Conservation (phyloP, 2,888 invertebrate species). For the Tinea trinotella region DNA sequence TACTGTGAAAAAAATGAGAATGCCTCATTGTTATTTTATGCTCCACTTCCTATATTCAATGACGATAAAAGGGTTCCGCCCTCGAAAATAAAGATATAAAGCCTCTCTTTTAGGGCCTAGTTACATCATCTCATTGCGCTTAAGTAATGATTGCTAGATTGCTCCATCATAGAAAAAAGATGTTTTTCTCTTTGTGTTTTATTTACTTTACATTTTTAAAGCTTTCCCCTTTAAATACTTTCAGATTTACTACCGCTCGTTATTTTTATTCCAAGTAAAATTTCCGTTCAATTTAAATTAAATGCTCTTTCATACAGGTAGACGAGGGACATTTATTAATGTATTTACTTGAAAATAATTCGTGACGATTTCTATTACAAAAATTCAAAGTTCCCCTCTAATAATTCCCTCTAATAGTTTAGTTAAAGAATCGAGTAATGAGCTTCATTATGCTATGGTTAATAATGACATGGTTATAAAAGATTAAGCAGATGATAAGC, state of each 20-base stretch:
- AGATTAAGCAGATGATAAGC: not conserved
- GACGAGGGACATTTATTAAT: not conserved
- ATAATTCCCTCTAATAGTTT: not conserved
- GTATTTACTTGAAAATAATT: not conserved
- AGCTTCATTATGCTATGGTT: not conserved
- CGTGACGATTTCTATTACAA: constrained; percentile 1
- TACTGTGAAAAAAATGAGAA: constrained; percentile 22
- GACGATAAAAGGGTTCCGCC: constrained; percentile 25
- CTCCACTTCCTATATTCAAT: constrained; percentile 24
- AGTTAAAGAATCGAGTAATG: not conserved
- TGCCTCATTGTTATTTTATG: constrained; percentile 25
- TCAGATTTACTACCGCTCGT: constrained; percentile 15
- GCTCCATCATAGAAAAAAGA: constrained; percentile 16
- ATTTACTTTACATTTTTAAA: constrained; percentile 2
- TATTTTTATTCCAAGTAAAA: constrained; percentile 8
- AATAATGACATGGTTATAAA: not conserved
- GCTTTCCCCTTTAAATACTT: not conserved
- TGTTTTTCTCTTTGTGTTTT: constrained; percentile 9
- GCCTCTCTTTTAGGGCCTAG: constrained; percentile 16
- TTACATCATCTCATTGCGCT: constrained; percentile 18
- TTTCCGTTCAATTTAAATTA: constrained; percentile 3
- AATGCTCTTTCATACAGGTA: constrained; percentile 1
- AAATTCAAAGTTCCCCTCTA: too few relatives aligned
- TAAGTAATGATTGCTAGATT: constrained; percentile 16
- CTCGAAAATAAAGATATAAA: constrained; percentile 24